Evolutionary conservation across 2,113 vertebrate species (phyloP), one percentile per base, ranked within the genome.

Genomic region (Motacilla alba): DNA sequence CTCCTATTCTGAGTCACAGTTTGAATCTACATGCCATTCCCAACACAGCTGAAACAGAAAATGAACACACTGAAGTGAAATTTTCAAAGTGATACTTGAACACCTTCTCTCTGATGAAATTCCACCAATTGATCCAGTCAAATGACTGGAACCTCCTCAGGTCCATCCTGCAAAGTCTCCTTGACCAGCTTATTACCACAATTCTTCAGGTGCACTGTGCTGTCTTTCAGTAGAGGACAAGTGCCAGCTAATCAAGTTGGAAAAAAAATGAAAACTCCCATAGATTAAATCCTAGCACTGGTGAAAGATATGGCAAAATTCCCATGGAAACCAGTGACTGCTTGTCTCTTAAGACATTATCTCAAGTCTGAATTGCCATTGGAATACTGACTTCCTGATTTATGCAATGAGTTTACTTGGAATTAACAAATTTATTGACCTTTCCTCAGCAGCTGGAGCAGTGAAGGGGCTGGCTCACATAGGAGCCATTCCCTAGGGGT

Each of bases 41-140:
- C 50, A 64, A 80, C 53, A 73, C 69, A 86, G 33, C 26, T 83
- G 83, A 87, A 95, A 95, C 31, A 92, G 64, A 94, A 96, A 95
- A 94, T 28, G 70, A 96, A 90, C n/a, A 85, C 69, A 87, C 0
- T 44, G 83, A 85, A 89, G 62, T 78, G 75, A 91, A 90, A 95
- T 82, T 96, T 96, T 90, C 58, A 11, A 83, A 95, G 62, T 85
- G 70, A 91, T 58, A 83, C 85, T 92, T 95, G 88, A 95, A 95
- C 84, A 33, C 37, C 49, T 81, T 74, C 67, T 95, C 23, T 89
- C 58, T 73, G 59, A 91, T 85, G 67, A 93, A 94, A 95, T 94
- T 52, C 60, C 63, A 87, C 58, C 91, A 94, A 87, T 72, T 85
- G 95, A 94, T 96, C 74, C 80, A 91, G 77, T 81, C 75, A 91